A percentile compares a stretch with the other conserved stretches of the same genome.
phyloP scores from a whole-genome alignment of 2,113 vertebrate genomes.

The Accipiter virgatus region DNA sequence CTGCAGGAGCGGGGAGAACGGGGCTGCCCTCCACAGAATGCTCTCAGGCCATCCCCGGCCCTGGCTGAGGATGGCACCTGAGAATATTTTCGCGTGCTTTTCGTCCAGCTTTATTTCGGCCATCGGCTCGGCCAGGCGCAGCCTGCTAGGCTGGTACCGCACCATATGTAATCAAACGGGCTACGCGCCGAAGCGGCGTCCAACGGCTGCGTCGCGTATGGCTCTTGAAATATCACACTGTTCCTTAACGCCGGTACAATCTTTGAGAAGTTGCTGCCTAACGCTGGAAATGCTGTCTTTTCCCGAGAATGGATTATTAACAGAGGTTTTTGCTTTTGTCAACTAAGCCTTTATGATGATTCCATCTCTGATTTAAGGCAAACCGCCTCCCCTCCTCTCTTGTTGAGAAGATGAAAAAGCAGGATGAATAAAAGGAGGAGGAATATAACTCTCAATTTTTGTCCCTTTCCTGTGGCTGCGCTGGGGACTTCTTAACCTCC shows the following conservation, averaged over 20 bases:
- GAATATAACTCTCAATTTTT: not conserved
- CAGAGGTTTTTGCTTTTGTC: not conserved
- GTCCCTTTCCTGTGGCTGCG: not conserved
- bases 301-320: not conserved
- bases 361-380: not conserved
- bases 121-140: not conserved
- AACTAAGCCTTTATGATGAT: not conserved
- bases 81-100: not conserved
- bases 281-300: not conserved
- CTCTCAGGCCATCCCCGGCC: not conserved
- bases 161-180: not conserved
- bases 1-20: not conserved
- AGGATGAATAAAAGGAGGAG: not conserved
- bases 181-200: not conserved
- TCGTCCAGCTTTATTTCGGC: not conserved
- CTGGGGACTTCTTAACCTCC: conserved; percentile 35
- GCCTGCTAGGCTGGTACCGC: not conserved
- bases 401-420: not conserved
- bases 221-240: not conserved
- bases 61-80: too few species aligned
- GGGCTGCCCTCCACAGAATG: fast-evolving
- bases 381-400: not conserved
- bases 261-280: not conserved
- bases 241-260: not conserved
- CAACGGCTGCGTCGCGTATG: not conserved